Percentiles rank a stretch among this genome's conserved stretches.
Evolutionary conservation across 2,113 vertebrate species (phyloP).

Genomic region (Melanostigma gelatinosum): DNA sequence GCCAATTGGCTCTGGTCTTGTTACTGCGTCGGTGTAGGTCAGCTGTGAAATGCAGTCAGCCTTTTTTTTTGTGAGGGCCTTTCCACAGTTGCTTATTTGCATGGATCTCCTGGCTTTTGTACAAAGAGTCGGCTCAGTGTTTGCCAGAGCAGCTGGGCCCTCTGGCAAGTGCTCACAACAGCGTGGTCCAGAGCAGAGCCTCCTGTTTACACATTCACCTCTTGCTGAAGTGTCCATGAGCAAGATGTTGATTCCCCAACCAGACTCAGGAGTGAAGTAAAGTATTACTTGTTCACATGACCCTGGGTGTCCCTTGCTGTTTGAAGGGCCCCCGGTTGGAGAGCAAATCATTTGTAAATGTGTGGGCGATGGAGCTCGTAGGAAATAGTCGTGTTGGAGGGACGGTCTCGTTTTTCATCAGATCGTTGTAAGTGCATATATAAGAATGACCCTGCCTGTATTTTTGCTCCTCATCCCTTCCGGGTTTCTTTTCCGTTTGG

Average conservation of each 20-base stretch:
- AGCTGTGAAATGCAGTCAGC: conserved; percentile 66
- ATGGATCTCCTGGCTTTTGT: conserved; percentile 59
- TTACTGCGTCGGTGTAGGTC: conserved; percentile 57
- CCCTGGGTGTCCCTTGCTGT: conserved; percentile 6
- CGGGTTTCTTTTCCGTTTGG: background rate
- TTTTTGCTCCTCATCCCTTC: background rate
- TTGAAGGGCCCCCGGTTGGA: conserved; percentile 6
- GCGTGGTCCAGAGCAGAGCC: conserved; percentile 51
- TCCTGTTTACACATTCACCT: conserved; percentile 46
- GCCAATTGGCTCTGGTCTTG: conserved; percentile 37
- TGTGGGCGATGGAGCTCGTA: conserved; percentile 32
- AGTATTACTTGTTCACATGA: conserved; percentile 51
- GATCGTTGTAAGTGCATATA: conserved; percentile 10
- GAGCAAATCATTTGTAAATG: conserved; percentile 25
- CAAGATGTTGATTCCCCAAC: conserved; percentile 9
- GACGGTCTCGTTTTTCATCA: conserved; percentile 32
- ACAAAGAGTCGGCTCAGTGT: conserved; percentile 59
- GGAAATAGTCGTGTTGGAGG: conserved; percentile 47
- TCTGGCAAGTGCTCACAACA: conserved; percentile 31
- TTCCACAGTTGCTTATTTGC: conserved; percentile 55
- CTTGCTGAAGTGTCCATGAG: conserved; percentile 25
- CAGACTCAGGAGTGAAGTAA: background rate
- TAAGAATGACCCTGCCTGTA: conserved; percentile 12
- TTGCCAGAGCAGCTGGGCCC: conserved; percentile 72
- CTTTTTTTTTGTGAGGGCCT: conserved; percentile 39